Evolutionary conservation across 1,140 invertebrate genomes (phyloP).

Genomic region (Berghia stephanieae): DNA sequence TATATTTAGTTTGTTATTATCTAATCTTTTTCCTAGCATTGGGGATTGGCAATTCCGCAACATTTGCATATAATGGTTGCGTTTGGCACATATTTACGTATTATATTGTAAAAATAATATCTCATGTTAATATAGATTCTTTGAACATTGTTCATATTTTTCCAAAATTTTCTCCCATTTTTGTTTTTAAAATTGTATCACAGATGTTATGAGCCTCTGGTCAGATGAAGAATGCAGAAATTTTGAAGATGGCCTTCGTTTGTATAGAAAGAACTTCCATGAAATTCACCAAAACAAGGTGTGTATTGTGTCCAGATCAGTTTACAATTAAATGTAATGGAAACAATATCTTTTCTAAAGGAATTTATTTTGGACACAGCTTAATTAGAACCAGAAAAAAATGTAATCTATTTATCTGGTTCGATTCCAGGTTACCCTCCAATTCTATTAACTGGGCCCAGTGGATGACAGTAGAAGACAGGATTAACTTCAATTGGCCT

Average conservation of each 20-base stretch:
- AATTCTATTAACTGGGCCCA: too few relatives aligned
- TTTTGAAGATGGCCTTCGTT: constrained; percentile 92
- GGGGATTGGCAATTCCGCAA: too few relatives aligned
- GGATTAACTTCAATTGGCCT: too few relatives aligned
- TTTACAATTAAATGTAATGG: too few relatives aligned
- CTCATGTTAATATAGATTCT: too few relatives aligned
- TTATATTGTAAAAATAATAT: background rate
- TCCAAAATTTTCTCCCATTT: constrained; percentile 5
- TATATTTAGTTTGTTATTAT: background rate
- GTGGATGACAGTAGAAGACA: too few relatives aligned
- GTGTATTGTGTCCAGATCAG: constrained; percentile 35
- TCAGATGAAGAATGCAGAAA: constrained; percentile 97
- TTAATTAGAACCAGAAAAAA: too few relatives aligned
- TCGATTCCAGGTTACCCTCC: too few relatives aligned
- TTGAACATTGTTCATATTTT: too few relatives aligned
- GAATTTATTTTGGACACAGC: too few relatives aligned
- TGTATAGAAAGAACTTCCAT: constrained; percentile 96
- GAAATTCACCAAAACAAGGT: constrained; percentile 94
- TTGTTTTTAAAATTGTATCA: constrained; percentile 20
- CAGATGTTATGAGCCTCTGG: constrained; percentile 78
- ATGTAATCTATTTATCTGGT: too few relatives aligned
- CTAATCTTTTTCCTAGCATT: background rate
- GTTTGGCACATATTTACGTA: background rate
- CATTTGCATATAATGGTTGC: background rate
- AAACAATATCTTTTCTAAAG: too few relatives aligned